Base-by-base conservation (phyloP, 2,888 invertebrate species). In the Trissoscelio sp. region DNA sequence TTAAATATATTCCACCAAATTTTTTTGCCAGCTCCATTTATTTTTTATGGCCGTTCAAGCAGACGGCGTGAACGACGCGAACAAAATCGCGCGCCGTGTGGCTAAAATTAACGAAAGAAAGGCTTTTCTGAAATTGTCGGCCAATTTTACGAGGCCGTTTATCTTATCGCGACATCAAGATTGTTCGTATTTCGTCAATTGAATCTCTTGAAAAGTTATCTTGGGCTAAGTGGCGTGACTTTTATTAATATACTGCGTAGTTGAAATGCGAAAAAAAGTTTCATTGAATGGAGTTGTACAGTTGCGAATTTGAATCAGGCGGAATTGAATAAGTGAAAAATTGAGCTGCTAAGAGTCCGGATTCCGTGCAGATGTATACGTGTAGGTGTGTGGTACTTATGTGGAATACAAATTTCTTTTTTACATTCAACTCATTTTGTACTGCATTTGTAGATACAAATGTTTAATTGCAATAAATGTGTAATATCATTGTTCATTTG, bases 241-340 rank as follows among this genome's bases (percentile, higher is more conserved):
- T 55, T 42, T 14, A 22, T 5, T 28, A 5, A 28, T 5, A 24
- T 24, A 16, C 60, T 62, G 46, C 46, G 46, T 46, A 46, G 62
- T 62, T 44, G 46, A 44, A 48, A 48, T 42, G 20, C 44, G 28
- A 48, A 44, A 44, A 18, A 44, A 18, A 44, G 44, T 16, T 16
- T 44, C 20, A 31, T 34, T 14, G 16, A 48, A 44, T 16, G 18
- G 46, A 62, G 46, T 46, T 34, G 34, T 22, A 42, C 22, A 11
- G 16, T 44, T 44, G 9, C 44, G 44, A 64, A 20, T 64, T 64
- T 18, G 48, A 34, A 64, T 64, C 22, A 18, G 12, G 20, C 6
- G n/a, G 34, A 64, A 64, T 64, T 64, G 64, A 48, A 48, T 48
- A 64, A 64, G 46, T 64, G 64, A 31, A 64, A 64, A 64, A 64